Evolutionary conservation across 2,797 vertebrate species (phyloP), one percentile per base, ranked within the genome.

Genomic region (Myripristis jacobus): DNA sequence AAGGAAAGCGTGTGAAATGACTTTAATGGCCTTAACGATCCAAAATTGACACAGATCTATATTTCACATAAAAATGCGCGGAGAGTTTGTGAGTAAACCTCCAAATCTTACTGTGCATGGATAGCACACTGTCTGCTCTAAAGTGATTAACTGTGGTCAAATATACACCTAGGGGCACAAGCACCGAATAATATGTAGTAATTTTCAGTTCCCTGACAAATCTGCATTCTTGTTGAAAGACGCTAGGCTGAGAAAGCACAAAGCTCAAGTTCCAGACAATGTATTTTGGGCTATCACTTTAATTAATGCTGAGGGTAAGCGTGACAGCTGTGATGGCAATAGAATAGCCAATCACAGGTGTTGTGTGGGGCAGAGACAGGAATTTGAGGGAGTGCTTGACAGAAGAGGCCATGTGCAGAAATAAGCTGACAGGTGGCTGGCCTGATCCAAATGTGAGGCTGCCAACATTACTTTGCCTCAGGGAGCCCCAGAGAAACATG

Each of bases 351-450:
- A 86, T 89, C 87, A 63, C 91, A 91, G 89, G 91, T 93, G 91
- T 79, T 70, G 79, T 51, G 82, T 81, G 82, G 86, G 81, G 82
- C 75, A 73, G 64, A 3, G 77, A 64, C 66, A 87, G 84, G 83
- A 83, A 88, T 91, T 86, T 79, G 75, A 76, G 81, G 58, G 73
- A 84, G 81, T 81, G 83, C 86, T 86, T 86, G 85, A 91, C 87
- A 88, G 88, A 70, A 55, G 81, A 83, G 84, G 85, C 85, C 81
- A 83, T 88, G 90, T 84, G 85, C 86, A 88, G 82, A 88, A 90
- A 86, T 84, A 80, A 89, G 80, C 80, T 89, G 91, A 93, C 91
- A 94, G 91, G 91, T 92, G 89, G 73, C 78, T 75, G 82, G 82
- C 69, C 85, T 85, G 89, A 87, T 89, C 84, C 88, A 46, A 36